Evolutionary conservation across 2,113 vertebrate genomes (phyloP), one percentile per base, ranked within the genome.

Genomic region (Ursus arctos): DNA sequence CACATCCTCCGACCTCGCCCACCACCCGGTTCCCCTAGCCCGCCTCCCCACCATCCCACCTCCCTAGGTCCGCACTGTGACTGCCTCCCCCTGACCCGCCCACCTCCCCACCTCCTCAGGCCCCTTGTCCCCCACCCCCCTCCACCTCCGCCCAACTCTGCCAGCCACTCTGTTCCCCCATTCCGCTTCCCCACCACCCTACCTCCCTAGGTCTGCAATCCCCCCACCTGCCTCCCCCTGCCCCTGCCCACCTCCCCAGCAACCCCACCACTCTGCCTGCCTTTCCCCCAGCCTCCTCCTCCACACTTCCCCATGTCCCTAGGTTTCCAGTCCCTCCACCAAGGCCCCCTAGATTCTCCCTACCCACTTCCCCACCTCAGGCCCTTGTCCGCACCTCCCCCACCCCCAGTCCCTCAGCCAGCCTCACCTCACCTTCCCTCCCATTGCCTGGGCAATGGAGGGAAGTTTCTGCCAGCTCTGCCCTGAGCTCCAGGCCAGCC

Each of bases 1-100:
- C 86, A 24, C 93, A 88, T 95, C 95, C 92, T 28, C 89, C 86
- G 95, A 97, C 97, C 57, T 43, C 43, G 26, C 89, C 88, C 36
- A 11, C 61, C 61, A 6, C 31, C 4, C 51, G 16, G 16, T 28
- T 47, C 51, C 65, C 63, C 40, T 8, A 21, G 36, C 14, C 19
- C 0, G 4, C 81, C 40, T 28, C 40, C 24, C 47, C 49, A 14
- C 53, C 53, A 13, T 26, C 26, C 26, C 49, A 28, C n/a, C 7
- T 2, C 61, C 84, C 31, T 21, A 24, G 11, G 71, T 47, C 21
- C 11, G 8, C n/a, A 10, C 19, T 40, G 69, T 11, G n/a, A n/a
- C 55, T 28, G 40, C 72, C 31, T 33, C 6, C 28, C 24, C 84
- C 59, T 4, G 31, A 14, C 4, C 14, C 10, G 1, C 24, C 71